Evolutionary conservation across 2,113 vertebrate species (phyloP).

Genomic region (Brevimyrus niger): DNA sequence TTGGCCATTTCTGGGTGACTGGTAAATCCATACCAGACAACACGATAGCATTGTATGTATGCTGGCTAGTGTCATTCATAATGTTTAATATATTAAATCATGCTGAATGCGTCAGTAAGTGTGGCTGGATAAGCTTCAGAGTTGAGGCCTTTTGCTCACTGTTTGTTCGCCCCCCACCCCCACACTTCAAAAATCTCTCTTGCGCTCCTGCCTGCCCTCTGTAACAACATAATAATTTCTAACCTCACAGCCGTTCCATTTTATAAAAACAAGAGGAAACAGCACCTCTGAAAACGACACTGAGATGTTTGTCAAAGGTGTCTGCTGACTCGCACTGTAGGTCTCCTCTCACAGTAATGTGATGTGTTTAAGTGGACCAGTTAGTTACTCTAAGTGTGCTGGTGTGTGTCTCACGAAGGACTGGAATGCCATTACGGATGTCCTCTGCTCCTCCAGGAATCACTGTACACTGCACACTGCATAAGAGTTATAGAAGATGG

Average conservation of each 20-base stretch:
- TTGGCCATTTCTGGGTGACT: background rate
- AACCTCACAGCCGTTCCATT: background rate
- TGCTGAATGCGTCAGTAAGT: no score
- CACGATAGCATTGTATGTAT: no score
- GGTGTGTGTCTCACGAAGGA: background rate
- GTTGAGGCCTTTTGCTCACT: no score
- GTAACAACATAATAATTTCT: background rate
- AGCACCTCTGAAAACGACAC: background rate
- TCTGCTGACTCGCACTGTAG: background rate
- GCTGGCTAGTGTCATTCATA: no score
- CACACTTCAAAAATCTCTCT: no score
- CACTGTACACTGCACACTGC: background rate
- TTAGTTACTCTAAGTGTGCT: background rate
- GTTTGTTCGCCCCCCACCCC: no score
- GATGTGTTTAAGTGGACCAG: background rate
- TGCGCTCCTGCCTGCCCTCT: background rate
- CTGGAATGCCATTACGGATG: background rate
- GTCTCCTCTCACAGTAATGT: background rate
- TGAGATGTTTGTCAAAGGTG: background rate
- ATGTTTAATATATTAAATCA: no score
- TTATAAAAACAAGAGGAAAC: background rate
- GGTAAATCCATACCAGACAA: no score
- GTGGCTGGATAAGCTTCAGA: no score
- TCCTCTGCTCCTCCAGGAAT: background rate
- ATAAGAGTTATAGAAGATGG: background rate